phyloP scores from a whole-genome alignment of 1,140 invertebrate genomes.

The Sipha flava region DNA sequence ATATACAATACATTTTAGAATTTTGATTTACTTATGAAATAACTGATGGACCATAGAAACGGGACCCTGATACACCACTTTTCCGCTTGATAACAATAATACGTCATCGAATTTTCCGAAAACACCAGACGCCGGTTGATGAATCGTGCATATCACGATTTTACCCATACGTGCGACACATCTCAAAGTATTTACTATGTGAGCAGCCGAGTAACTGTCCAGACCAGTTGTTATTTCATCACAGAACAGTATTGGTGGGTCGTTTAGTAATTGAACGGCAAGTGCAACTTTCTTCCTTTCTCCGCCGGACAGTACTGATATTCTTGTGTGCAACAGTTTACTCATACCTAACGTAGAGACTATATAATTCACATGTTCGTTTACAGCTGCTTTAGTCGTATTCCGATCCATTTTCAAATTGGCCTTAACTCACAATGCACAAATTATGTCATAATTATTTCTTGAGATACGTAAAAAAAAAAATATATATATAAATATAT shows the following conservation, averaged over 20 bases:
- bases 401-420: not conserved
- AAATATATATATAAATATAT: too few species aligned
- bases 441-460: too few species aligned
- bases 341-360: not conserved
- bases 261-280: conserved; percentile 80
- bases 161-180: conserved; percentile 56
- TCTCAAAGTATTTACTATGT: conserved; percentile 60
- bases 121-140: conserved; percentile 77
- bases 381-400: not conserved
- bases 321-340: not conserved
- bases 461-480: too few species aligned
- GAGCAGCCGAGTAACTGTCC: conserved; percentile 68
- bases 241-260: conserved; percentile 86
- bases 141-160: conserved; percentile 73
- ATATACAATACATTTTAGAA: too few species aligned
- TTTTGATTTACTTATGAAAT: not conserved
- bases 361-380: not conserved
- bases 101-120: conserved; percentile 73
- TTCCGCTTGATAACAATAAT: conserved; percentile 46
- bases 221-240: conserved; percentile 91
- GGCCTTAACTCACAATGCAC: too few species aligned
- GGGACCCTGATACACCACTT: not conserved
- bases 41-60: not conserved
- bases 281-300: conserved; percentile 77
- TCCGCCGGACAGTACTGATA: conserved; percentile 59